Base-by-base conservation (phyloP, 2,113 vertebrate species). In the Picathartes gymnocephalus region DNA sequence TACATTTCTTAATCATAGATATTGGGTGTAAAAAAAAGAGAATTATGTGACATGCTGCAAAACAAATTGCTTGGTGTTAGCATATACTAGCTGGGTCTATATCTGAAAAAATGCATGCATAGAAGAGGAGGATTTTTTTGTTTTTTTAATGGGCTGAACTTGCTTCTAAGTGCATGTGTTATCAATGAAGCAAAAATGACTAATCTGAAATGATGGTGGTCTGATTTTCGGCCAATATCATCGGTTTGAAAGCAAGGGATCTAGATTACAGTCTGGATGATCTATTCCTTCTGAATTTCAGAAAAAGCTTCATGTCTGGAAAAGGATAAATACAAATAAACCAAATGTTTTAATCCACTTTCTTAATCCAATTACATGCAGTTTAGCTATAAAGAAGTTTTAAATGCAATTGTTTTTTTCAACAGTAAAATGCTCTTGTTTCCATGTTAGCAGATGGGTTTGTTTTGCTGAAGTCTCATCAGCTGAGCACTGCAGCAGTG, bases 1-100 rank as follows among this genome's bases (percentile, higher is more conserved):
- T 97, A 95, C 97, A 97, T 97, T 97, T 98, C 97, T 98, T 97
- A 98, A 98, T 98, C 97, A 97, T 97, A 96, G 91, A 78, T 96
- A 85, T 96, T 97, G 95, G 88, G 77, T 96, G 72, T 90, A 94
- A 95, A 96, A 95, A 94, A 94, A 87, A 89, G 86, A 92, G 93
- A 91, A 90, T 95, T 97, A 95, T 96, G 89, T 96, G 95, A 95
- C 93, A 95, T 80, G 73, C 90, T 95, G 69, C 92, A 93, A 96
- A 96, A 95, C 87, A 95, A 94, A 95, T 97, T 91, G 90, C 95
- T 90, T 72, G 44, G 65, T 1, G 57, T 93, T 92, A 93, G 66
- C 95, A 96, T 96, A 94, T 50, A 92, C 86, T 91, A 80, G 86
- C 84, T 91, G 88, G 74, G 80, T 82, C 93, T 96, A 5, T 84